These are phyloP conservation scores for Pseudorhombus dupliciocellatus DNA, from an alignment of 2,113 vertebrate genomes.

Conservation along the genomic window DNA sequence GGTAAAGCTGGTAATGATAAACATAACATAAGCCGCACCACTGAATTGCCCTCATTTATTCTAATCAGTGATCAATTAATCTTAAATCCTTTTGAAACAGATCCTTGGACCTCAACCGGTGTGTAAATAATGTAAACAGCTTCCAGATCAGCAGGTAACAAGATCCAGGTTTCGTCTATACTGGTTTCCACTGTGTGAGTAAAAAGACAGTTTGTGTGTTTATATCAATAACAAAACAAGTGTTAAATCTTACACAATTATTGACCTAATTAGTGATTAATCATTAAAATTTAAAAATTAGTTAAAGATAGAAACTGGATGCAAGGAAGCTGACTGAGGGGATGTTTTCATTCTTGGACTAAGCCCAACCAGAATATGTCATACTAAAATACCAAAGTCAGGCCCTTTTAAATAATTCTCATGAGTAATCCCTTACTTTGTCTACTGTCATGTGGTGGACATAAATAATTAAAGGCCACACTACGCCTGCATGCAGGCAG, in stretches of 20 bases:
- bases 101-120: neutral
- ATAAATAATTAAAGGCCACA: constrained; percentile 77
- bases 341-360: too few species aligned
- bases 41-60: neutral
- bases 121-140: constrained; percentile 59
- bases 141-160: constrained; percentile 36
- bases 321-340: too few species aligned
- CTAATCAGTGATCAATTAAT: constrained; percentile 6
- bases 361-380: neutral
- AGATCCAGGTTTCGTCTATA: constrained; percentile 21
- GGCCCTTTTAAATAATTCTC: neutral
- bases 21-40: accelerated
- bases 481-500: constrained; percentile 45
- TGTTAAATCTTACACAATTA: neutral
- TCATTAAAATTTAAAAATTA: too few species aligned
- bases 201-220: constrained; percentile 1
- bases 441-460: constrained; percentile 47
- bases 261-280: neutral
- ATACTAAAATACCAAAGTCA: neutral
- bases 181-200: constrained; percentile 26
- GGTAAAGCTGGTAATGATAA: neutral
- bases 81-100: neutral
- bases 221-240: neutral
- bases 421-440: constrained; percentile 9
- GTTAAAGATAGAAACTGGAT: too few species aligned